A percentile compares a stretch with the other conserved stretches of the same genome.
These are phyloP conservation scores for Athrips mouffetella DNA, from an alignment of 2,888 invertebrate species.

Conservation along the genomic window DNA sequence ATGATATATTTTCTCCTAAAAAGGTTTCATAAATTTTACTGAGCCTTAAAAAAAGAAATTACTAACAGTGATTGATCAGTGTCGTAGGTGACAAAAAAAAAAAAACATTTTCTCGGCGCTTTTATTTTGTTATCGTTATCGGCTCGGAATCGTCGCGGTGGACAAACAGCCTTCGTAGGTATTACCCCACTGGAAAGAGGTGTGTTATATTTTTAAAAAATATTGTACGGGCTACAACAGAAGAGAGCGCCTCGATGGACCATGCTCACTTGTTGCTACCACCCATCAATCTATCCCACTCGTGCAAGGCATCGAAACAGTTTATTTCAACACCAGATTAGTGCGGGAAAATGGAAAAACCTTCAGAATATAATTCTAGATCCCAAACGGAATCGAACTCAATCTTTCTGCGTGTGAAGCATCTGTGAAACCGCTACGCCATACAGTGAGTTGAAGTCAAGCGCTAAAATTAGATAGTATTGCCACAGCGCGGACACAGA, in stretches of 20 bases:
- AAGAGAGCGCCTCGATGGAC: slow-evolving; percentile 64
- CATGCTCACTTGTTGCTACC: slow-evolving; percentile 70
- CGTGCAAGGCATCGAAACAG: slow-evolving; percentile 43
- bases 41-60: too few species aligned
- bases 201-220: slow-evolving; percentile 18
- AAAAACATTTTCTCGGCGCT: too few species aligned
- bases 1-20: too few species aligned
- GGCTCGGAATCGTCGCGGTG: too few species aligned
- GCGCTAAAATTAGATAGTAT: slow-evolving; percentile 26
- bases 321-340: slow-evolving; percentile 41
- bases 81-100: too few species aligned
- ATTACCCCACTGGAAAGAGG: too few species aligned
- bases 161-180: too few species aligned
- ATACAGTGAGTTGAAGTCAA: rapidly evolving
- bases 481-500: not conserved
- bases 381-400: slow-evolving; percentile 34
- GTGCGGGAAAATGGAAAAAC: slow-evolving; percentile 38
- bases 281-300: slow-evolving; percentile 63
- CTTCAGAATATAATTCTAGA: not conserved
- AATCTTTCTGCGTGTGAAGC: not conserved
- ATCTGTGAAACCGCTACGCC: slow-evolving; percentile 23
- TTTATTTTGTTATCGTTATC: too few species aligned
- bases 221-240: slow-evolving; percentile 69
- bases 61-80: too few species aligned
- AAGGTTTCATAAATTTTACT: too few species aligned